These are phyloP conservation scores for Caligus rogercresseyi DNA, from an alignment of 1,140 invertebrate species.

Conservation along the genomic window DNA sequence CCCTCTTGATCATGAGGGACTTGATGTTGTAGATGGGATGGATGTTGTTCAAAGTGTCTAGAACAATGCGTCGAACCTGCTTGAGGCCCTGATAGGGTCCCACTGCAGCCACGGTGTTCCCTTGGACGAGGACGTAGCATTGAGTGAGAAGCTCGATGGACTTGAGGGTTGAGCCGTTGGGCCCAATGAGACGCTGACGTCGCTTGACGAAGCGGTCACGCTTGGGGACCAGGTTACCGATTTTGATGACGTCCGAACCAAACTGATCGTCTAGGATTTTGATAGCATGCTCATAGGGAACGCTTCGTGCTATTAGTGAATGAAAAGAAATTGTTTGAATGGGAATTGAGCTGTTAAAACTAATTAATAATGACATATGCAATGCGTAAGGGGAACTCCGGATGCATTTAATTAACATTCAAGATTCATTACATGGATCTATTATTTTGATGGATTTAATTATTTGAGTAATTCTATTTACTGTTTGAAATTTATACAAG, in stretches of 20 bases:
- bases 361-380: no score
- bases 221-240: constrained; percentile 71
- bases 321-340: no score
- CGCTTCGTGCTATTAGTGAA: constrained; percentile 81
- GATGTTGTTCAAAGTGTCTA: constrained; percentile 96
- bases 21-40: constrained; percentile 99
- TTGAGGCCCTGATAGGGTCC: constrained; percentile 65
- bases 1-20: constrained; percentile 89
- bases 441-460: no score
- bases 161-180: constrained; percentile 89
- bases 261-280: constrained; percentile 64
- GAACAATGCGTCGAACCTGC: constrained; percentile 66
- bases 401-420: no score
- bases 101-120: constrained; percentile 88
- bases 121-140: constrained; percentile 93
- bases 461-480: no score
- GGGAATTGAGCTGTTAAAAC: no score
- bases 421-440: no score
- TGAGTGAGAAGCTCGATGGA: constrained; percentile 94
- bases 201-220: constrained; percentile 91
- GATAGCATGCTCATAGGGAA: constrained; percentile 86
- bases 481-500: no score
- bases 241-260: constrained; percentile 91
- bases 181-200: constrained; percentile 81
- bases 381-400: no score